Percentiles rank a stretch among this genome's conserved stretches.
Evolutionary conservation across 2,113 vertebrate genomes (phyloP).

Genomic region (Antechinus stuartii): DNA sequence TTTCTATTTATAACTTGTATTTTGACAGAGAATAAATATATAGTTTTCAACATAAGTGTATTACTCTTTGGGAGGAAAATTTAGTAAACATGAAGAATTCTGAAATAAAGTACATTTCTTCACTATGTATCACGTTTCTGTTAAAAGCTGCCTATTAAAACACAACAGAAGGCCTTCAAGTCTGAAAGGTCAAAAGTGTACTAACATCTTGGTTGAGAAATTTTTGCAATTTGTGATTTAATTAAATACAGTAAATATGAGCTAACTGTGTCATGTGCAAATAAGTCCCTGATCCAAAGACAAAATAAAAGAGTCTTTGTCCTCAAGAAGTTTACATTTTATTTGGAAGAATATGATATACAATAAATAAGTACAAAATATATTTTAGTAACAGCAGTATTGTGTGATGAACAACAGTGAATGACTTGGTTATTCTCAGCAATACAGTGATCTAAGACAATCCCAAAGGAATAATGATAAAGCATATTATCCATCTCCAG

Average conservation of each 20-base stretch:
- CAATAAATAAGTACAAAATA: no score
- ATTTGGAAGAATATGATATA: no score
- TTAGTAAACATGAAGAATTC: neutral
- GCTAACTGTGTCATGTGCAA: neutral
- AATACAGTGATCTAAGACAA: no score
- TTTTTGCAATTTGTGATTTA: neutral
- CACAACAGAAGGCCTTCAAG: neutral
- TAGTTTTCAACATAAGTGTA: neutral
- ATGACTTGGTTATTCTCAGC: no score
- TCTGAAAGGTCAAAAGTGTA: neutral
- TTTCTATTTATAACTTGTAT: neutral
- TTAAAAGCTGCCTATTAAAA: neutral
- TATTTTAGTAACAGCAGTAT: no score
- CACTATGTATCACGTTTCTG: fast-evolving
- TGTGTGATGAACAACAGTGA: no score
- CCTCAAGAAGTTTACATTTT: neutral
- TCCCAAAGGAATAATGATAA: no score
- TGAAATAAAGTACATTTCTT: neutral
- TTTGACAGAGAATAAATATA: neutral
- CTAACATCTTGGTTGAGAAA: neutral
- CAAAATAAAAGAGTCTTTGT: neutral
- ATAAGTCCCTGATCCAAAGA: neutral
- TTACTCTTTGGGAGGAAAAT: neutral
- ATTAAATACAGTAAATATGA: neutral
- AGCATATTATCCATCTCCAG: no score